Percentiles rank a stretch among this genome's conserved stretches.
Evolutionary conservation across 2,113 vertebrate species (phyloP).

Genomic region (Actenoides hombroni): DNA sequence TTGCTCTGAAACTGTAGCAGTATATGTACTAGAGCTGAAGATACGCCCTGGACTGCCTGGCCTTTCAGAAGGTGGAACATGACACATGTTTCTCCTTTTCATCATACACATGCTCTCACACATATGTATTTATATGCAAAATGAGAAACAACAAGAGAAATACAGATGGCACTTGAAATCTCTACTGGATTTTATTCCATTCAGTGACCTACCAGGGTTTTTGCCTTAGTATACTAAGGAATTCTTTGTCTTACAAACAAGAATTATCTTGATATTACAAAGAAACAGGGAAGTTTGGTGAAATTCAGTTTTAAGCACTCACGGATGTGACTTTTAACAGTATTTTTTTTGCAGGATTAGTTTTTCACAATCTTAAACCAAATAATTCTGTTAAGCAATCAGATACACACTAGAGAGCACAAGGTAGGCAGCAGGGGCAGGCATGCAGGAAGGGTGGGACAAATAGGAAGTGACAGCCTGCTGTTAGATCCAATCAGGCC

Average conservation of each 20-base stretch:
- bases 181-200: neutral
- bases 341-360: neutral
- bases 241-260: neutral
- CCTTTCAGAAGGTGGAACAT: neutral
- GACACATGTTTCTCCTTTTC: neutral
- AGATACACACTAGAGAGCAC: neutral
- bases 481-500: neutral
- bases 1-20: neutral
- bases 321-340: neutral
- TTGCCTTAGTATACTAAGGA: neutral
- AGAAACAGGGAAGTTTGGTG: neutral
- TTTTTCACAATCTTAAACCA: neutral
- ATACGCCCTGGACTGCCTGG: neutral
- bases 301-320: neutral
- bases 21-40: fast-evolving
- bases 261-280: neutral
- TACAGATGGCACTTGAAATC: neutral
- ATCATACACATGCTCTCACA: neutral
- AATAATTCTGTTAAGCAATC: neutral
- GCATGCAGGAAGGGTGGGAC: neutral
- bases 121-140: neutral
- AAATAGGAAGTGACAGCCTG: neutral
- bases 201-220: neutral
- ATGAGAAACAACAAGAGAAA: fast-evolving
- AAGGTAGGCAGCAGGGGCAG: neutral